A percentile compares a stretch with the other conserved stretches of the same genome.
phyloP scores from a whole-genome alignment of 23 tunicate species.

The Ascidia mentula region DNA sequence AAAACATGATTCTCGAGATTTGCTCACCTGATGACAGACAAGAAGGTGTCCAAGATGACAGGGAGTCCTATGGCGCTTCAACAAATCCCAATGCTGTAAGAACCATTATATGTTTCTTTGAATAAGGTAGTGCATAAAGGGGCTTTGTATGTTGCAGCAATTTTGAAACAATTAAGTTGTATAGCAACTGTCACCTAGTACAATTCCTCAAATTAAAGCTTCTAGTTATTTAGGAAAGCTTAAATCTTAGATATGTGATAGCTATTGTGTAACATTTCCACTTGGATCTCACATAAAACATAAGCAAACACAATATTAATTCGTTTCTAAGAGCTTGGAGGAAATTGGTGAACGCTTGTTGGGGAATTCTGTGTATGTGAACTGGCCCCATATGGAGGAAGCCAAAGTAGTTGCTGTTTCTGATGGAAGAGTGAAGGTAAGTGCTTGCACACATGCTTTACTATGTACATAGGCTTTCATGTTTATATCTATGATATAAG shows the following conservation, averaged over 20 bases:
- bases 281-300: not conserved
- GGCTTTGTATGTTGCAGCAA: too few species aligned
- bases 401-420: conserved; percentile 90
- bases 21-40: not conserved
- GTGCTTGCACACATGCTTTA: not conserved
- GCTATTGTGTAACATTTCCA: not conserved
- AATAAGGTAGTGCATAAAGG: not conserved
- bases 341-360: conserved; percentile 56
- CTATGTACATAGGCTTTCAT: not conserved
- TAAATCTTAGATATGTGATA: too few species aligned
- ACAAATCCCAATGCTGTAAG: conserved; percentile 11
- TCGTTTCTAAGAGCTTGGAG: conserved; percentile 36
- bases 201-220: too few species aligned
- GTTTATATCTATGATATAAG: not conserved
- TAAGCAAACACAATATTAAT: not conserved
- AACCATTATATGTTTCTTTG: not conserved
- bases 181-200: too few species aligned
- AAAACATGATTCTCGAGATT: conserved; percentile 73
- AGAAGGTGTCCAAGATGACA: not conserved
- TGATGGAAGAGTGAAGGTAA: conserved; percentile 70
- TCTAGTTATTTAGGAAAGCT: too few species aligned
- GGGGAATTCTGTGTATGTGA: conserved; percentile 74
- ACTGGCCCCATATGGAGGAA: conserved; percentile 99
- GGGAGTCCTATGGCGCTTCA: not conserved
- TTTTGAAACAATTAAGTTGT: too few species aligned